Conservation (phyloP, 2,888 invertebrate genomes). For the Tromatobia lineatoria region DNA sequence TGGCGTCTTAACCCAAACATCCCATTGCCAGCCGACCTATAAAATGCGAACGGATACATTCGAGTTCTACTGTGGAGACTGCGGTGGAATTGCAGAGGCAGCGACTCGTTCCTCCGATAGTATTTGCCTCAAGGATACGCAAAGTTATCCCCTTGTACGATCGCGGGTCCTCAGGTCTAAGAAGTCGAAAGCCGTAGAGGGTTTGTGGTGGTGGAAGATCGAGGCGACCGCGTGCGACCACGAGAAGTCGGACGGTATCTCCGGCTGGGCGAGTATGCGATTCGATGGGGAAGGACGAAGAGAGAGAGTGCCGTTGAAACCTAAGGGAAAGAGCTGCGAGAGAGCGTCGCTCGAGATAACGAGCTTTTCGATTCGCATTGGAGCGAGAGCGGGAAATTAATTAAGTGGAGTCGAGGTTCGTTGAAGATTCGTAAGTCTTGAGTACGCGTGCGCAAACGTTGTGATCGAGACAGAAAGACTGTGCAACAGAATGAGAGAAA, state of each 20-base stretch:
- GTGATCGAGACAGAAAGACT: slow-evolving; percentile 41
- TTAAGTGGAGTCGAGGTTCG: slow-evolving; percentile 80
- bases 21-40: not conserved
- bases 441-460: slow-evolving; percentile 73
- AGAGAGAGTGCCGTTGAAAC: slow-evolving; percentile 68
- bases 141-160: slow-evolving; percentile 50
- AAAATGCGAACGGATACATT: slow-evolving; percentile 33
- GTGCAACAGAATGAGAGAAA: slow-evolving; percentile 30
- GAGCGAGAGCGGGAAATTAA: slow-evolving; percentile 82
- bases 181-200: slow-evolving; percentile 74
- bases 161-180: slow-evolving; percentile 45
- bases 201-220: slow-evolving; percentile 24
- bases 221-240: slow-evolving; percentile 68
- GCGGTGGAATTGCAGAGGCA: not conserved
- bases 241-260: slow-evolving; percentile 66
- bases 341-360: slow-evolving; percentile 76
- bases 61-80: slow-evolving; percentile 1
- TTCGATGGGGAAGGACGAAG: slow-evolving; percentile 54
- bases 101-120: slow-evolving; percentile 28
- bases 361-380: slow-evolving; percentile 79
- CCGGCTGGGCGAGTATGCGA: slow-evolving; percentile 24
- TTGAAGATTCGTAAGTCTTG: slow-evolving; percentile 79
- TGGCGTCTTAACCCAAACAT: slow-evolving; percentile 19
- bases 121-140: slow-evolving; percentile 55
- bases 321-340: slow-evolving; percentile 68